phyloP scores from a whole-genome alignment of 2,888 invertebrate genomes.

The Phasia obesa region DNA sequence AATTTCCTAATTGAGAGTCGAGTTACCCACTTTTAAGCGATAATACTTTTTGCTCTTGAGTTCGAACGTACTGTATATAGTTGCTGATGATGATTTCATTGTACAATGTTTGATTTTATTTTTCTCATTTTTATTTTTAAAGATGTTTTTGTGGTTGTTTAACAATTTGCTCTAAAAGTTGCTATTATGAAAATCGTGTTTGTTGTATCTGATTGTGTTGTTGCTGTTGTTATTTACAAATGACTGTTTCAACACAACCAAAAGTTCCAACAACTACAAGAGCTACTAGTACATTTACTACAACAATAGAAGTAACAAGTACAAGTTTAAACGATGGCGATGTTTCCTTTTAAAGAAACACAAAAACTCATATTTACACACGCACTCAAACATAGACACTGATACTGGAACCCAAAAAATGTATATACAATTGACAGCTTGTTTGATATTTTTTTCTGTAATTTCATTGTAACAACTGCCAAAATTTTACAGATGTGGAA shows the following conservation, averaged over 20 bases:
- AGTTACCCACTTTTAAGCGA: slow-evolving; percentile 64
- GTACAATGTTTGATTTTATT: slow-evolving; percentile 3
- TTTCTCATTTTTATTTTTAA: slow-evolving; percentile 18
- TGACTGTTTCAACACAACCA: slow-evolving; percentile 52
- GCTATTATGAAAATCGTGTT: slow-evolving; percentile 67
- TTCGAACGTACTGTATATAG: slow-evolving; percentile 10
- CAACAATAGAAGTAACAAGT: slow-evolving; percentile 30
- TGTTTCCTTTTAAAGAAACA: background rate
- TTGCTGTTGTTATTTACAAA: too few species aligned
- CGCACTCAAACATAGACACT: background rate
- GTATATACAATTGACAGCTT: slow-evolving; percentile 67
- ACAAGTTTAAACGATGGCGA: slow-evolving; percentile 50
- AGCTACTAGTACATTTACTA: slow-evolving; percentile 10
- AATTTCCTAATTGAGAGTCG: slow-evolving; percentile 64
- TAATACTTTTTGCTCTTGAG: slow-evolving; percentile 53
- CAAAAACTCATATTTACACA: background rate
- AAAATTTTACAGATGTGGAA: slow-evolving; percentile 70
- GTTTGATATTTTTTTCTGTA: slow-evolving; percentile 66
- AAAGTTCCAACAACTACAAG: slow-evolving; percentile 1
- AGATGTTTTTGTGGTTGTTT: slow-evolving; percentile 58
- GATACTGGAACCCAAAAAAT: too few species aligned
- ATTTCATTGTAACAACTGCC: slow-evolving; percentile 69
- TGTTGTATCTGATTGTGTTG: slow-evolving; percentile 63
- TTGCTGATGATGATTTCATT: slow-evolving; percentile 1
- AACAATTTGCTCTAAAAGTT: slow-evolving; percentile 70